Conservation (phyloP, 2,888 invertebrate genomes). For the Syrista parreyssii region DNA sequence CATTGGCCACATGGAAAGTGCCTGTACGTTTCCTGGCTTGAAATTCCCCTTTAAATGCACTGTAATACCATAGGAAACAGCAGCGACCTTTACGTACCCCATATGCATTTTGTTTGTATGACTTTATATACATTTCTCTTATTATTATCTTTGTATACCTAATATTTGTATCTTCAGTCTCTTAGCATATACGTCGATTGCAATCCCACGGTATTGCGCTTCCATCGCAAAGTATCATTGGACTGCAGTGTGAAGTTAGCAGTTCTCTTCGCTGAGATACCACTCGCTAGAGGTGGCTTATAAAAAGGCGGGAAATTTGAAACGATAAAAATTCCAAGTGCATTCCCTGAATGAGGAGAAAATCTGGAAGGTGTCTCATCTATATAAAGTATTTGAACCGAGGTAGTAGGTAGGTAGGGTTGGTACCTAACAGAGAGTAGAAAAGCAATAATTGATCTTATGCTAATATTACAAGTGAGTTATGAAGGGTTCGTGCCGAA, state of each 20-base stretch:
- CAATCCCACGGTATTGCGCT: neutral
- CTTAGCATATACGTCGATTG: neutral
- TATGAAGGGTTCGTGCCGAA: constrained; percentile 57
- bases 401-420: neutral
- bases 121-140: neutral
- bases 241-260: neutral
- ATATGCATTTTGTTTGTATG: neutral
- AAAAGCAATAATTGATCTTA: constrained; percentile 58
- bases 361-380: neutral
- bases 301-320: neutral
- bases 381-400: neutral
- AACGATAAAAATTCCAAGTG: neutral
- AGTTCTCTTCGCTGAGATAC: neutral
- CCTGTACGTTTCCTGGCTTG: neutral
- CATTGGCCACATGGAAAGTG: neutral
- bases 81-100: neutral
- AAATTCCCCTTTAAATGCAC: neutral
- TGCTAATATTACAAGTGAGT: constrained; percentile 54
- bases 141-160: neutral
- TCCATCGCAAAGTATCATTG: neutral
- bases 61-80: neutral
- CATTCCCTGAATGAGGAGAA: neutral
- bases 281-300: neutral
- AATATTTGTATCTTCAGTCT: neutral
- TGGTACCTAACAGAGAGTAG: constrained; percentile 25